phyloP scores from a whole-genome alignment of 2,888 invertebrate genomes.

The Cryptus armator region DNA sequence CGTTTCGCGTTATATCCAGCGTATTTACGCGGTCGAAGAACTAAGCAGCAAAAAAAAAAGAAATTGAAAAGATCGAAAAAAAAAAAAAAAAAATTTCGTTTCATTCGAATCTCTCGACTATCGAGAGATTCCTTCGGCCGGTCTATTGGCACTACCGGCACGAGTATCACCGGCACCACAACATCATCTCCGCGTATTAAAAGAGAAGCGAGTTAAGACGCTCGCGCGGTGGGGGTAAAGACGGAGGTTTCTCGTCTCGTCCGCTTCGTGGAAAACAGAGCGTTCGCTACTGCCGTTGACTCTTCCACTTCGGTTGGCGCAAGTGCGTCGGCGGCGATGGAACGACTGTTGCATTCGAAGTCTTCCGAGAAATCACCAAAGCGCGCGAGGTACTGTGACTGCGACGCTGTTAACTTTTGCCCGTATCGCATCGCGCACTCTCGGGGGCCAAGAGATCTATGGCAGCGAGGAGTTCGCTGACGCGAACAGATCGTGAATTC shows the following conservation, averaged over 20 bases:
- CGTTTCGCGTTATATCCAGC: constrained; percentile 40
- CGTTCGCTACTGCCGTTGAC: constrained; percentile 26
- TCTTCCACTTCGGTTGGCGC: constrained; percentile 35
- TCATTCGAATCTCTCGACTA: constrained; percentile 17
- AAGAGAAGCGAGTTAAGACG: constrained; percentile 4
- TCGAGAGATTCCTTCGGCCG: constrained; percentile 31
- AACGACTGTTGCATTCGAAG: constrained; percentile 56
- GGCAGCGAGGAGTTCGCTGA: neutral
- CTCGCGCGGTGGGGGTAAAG: neutral
- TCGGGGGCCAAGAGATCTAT: constrained; percentile 49
- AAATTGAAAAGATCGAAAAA: neutral
- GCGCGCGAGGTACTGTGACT: constrained; percentile 6
- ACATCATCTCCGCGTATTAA: constrained; percentile 22
- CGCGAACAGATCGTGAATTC: constrained; percentile 63
- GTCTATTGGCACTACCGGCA: constrained; percentile 18
- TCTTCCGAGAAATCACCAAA: constrained; percentile 60
- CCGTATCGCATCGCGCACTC: constrained; percentile 41
- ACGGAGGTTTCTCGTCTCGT: constrained; percentile 44
- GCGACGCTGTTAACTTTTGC: constrained; percentile 32
- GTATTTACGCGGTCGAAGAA: neutral
- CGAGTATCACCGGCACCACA: constrained; percentile 9
- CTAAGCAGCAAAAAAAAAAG: neutral
- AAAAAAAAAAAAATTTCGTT: neutral
- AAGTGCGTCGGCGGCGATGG: constrained; percentile 57
- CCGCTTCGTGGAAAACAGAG: constrained; percentile 57